Evolutionary conservation across 1,140 invertebrate species (phyloP), one percentile per base, ranked within the genome.

Genomic region (Oscheius sp.): DNA sequence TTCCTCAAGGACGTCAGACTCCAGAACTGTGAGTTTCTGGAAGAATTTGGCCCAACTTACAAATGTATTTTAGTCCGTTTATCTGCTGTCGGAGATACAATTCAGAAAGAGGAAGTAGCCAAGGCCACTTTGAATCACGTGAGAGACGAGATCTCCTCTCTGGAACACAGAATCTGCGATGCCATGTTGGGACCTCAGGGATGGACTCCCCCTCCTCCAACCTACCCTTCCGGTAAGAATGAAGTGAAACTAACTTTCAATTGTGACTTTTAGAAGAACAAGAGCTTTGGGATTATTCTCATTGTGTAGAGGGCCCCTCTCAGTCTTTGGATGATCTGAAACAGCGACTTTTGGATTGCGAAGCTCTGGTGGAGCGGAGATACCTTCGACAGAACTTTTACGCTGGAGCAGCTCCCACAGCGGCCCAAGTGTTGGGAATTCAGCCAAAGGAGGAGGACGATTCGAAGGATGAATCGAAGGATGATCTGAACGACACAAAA

Each of bases 1-100:
- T 71, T 71, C 61, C 58, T 71, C 0, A 71, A 71, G n/a, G 69
- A 71, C 7, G 38, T 71, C 23, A 15, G 49, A 23, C 23, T 7
- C 23, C 49, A 23, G 28, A n/a, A n/a, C n/a, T n/a, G 49, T 55
- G 49, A 55, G 49, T 55, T 4, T 42, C 7, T 42, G 2, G 49
- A 65, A 45, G 42, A 10, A 42, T 42, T 42, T 42, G n/a, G 38
- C n/a, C 7, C n/a, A n/a, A 10, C n/a, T 42, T 10, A 42, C 38
- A n/a, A 42, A 10, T 42, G 38, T 42, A n/a, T 7, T 42, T 42
- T n/a, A 42, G 38, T 42, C 7, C 7, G n/a, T 10, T 42, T 42
- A n/a, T 10, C 38, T 42, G 7, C 7, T 42, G 38, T 42, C 7
- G 7, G 7, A 7, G 38, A 42, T 10, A 42, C 38, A 10, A 42